Conservation (phyloP, 2,888 invertebrate species). For the Morinoia aosen region DNA sequence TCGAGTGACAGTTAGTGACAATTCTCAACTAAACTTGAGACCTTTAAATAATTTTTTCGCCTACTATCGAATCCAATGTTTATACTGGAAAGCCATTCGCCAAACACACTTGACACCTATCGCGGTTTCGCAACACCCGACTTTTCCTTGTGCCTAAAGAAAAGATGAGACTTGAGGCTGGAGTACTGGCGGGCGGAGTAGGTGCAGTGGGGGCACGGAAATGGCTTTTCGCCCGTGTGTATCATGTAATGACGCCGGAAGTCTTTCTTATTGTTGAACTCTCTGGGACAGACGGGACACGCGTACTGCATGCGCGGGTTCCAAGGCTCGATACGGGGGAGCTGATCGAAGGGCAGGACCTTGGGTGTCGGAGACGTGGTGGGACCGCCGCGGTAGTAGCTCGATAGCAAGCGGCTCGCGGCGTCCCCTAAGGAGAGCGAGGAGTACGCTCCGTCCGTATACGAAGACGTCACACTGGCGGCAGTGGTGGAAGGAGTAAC, state of each 20-base stretch:
- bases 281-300: constrained; percentile 44
- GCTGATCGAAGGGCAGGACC: constrained; percentile 21
- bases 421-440: neutral
- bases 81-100: neutral
- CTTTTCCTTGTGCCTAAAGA: constrained; percentile 27
- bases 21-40: no score
- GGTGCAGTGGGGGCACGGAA: constrained; percentile 59
- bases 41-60: neutral
- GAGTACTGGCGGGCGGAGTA: constrained; percentile 61
- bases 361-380: neutral
- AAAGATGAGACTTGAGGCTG: constrained; percentile 26
- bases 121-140: neutral
- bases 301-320: constrained; percentile 44
- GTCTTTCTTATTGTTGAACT: constrained; percentile 62
- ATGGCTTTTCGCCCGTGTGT: constrained; percentile 65
- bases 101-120: neutral
- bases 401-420: neutral
- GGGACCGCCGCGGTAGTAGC: neutral
- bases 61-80: neutral
- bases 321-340: constrained; percentile 14
- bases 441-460: neutral
- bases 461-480: neutral
- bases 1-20: no score
- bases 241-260: constrained; percentile 62
- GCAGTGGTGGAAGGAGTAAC: neutral